Evolutionary conservation across 2,113 vertebrate species (phyloP).

Genomic region (Corythaeola cristata): DNA sequence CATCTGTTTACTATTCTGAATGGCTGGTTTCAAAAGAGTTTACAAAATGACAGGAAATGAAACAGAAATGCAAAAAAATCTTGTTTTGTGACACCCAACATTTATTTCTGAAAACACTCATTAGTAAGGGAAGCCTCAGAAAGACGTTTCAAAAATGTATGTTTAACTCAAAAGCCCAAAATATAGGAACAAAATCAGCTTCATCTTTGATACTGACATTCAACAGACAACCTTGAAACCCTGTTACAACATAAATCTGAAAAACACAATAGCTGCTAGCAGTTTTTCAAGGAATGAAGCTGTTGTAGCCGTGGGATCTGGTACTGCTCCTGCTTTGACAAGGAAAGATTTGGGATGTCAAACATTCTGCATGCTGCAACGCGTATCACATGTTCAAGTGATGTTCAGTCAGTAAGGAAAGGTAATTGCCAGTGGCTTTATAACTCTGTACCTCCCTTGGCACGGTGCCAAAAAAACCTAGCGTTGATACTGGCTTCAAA

Average conservation of each 20-base stretch:
- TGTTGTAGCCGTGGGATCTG: background rate
- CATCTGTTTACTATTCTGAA: conserved; percentile 13
- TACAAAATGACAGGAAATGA: conserved; percentile 2
- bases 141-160: background rate
- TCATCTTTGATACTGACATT: background rate
- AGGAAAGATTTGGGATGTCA: background rate
- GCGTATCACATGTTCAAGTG: background rate
- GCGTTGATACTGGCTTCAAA: background rate
- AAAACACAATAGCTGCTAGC: background rate
- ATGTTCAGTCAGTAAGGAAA: background rate
- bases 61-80: background rate
- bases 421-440: background rate
- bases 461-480: background rate
- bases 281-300: background rate
- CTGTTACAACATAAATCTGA: background rate
- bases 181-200: background rate
- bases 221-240: background rate
- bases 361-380: background rate
- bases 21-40: background rate
- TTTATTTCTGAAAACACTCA: conserved; percentile 20
- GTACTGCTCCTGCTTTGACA: background rate
- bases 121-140: background rate
- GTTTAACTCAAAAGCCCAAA: background rate
- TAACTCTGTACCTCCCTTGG: background rate
- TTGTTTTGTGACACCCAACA: background rate